phyloP scores from a whole-genome alignment of 2,113 vertebrate genomes.

The Melanerpes aurifrons region DNA sequence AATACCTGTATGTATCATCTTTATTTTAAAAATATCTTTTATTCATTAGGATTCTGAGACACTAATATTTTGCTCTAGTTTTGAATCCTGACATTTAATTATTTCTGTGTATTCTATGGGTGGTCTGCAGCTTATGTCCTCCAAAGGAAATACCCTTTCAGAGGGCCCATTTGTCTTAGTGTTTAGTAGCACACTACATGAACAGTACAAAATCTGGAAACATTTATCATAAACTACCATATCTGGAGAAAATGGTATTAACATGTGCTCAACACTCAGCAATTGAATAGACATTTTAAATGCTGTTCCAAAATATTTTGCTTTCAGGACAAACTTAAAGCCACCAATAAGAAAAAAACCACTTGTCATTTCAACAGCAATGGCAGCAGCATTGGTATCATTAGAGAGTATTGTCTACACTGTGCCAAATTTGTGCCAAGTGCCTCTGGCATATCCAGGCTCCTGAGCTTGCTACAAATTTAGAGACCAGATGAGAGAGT shows the following conservation, averaged over 20 bases:
- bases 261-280: slow-evolving; percentile 63
- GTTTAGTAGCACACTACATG: slow-evolving; percentile 27
- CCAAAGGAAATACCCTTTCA: slow-evolving; percentile 64
- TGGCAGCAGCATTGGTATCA: background rate
- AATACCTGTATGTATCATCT: background rate
- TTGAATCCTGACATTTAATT: slow-evolving; percentile 46
- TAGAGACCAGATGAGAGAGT: background rate
- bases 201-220: slow-evolving; percentile 57
- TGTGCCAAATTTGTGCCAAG: background rate
- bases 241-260: slow-evolving; percentile 62
- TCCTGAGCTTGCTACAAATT: background rate
- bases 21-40: background rate
- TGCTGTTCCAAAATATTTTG: slow-evolving; percentile 11
- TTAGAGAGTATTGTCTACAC: background rate
- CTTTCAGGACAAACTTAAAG: slow-evolving; percentile 49
- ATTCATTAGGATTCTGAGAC: background rate
- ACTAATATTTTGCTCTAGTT: slow-evolving; percentile 27
- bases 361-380: background rate
- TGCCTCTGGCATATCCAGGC: background rate
- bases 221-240: slow-evolving; percentile 67
- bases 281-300: slow-evolving; percentile 28
- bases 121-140: slow-evolving; percentile 48
- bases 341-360: slow-evolving; percentile 13
- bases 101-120: slow-evolving; percentile 31
- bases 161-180: slow-evolving; percentile 56